Percentiles rank a stretch among this genome's conserved stretches.
Evolutionary conservation across 2,888 invertebrate genomes (phyloP).

Genomic region (Pyralis farinalis): DNA sequence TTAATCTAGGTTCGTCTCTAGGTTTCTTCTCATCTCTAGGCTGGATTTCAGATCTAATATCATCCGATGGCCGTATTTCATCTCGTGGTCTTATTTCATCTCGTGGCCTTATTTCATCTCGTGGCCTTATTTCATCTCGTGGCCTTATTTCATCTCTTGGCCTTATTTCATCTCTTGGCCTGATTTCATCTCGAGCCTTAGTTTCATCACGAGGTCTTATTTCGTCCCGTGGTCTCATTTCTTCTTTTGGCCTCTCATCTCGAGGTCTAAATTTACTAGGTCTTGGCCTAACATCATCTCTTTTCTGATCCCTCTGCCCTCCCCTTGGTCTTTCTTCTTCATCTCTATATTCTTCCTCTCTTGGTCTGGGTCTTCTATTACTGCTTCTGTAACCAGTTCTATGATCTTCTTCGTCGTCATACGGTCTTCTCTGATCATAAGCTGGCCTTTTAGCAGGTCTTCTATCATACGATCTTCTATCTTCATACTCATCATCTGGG

Average conservation of each 20-base stretch:
- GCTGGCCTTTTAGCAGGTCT: slow-evolving; percentile 53
- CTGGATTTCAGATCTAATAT: slow-evolving; percentile 24
- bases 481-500: slow-evolving; percentile 55
- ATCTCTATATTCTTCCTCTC: slow-evolving; percentile 50
- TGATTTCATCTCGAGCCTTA: slow-evolving; percentile 19
- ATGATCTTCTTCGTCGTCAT: slow-evolving; percentile 58
- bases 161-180: slow-evolving; percentile 26
- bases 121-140: slow-evolving; percentile 33
- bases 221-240: slow-evolving; percentile 26
- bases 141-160: slow-evolving; percentile 26
- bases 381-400: slow-evolving; percentile 43
- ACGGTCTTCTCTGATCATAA: slow-evolving; percentile 42
- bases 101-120: slow-evolving; percentile 31
- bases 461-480: slow-evolving; percentile 59
- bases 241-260: slow-evolving; percentile 22
- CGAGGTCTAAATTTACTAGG: slow-evolving; percentile 21
- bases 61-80: slow-evolving; percentile 30
- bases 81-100: slow-evolving; percentile 36
- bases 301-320: slow-evolving; percentile 18
- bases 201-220: slow-evolving; percentile 19
- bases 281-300: slow-evolving; percentile 36
- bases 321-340: slow-evolving; percentile 26
- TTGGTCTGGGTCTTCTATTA: slow-evolving; percentile 44
- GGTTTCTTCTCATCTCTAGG: slow-evolving; percentile 28
- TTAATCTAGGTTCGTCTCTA: slow-evolving; percentile 24